Conservation (phyloP, 2,797 vertebrate genomes). For the Sphenodon punctatus region DNA sequence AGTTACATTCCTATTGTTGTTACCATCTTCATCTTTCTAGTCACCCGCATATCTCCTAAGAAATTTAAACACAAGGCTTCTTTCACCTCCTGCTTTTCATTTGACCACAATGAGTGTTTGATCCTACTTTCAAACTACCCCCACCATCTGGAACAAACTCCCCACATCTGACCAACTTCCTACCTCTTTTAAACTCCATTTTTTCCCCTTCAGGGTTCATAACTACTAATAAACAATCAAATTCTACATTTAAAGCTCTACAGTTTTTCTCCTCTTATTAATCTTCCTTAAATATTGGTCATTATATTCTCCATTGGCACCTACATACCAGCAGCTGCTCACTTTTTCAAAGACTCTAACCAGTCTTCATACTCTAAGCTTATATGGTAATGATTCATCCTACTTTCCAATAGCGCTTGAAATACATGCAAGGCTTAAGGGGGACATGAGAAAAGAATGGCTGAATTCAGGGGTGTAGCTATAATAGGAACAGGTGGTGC, state of each 20-base stretch:
- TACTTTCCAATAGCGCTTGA: background rate
- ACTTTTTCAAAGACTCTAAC: background rate
- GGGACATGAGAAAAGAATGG: background rate
- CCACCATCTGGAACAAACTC: conserved; percentile 29
- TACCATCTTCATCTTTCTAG: conserved; percentile 29
- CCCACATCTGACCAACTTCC: background rate
- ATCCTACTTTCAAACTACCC: background rate
- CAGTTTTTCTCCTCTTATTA: background rate
- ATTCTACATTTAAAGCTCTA: background rate
- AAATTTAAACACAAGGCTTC: conserved; percentile 37
- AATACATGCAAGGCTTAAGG: background rate
- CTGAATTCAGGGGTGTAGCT: conserved; percentile 13
- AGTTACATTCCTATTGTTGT: conserved; percentile 53
- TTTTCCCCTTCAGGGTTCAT: background rate
- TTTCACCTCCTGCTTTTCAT: background rate
- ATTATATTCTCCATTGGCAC: background rate
- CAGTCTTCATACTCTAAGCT: no score
- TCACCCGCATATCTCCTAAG: conserved; percentile 14
- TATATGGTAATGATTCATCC: no score
- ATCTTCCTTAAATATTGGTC: background rate
- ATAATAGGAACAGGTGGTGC: no score
- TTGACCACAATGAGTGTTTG: background rate
- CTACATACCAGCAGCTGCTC: background rate
- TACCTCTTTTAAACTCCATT: conserved; percentile 1
- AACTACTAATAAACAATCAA: background rate